These are phyloP conservation scores for Hermaeophaga mercurialis DNA, from an alignment of 2,888 invertebrate genomes.

Conservation along the genomic window DNA sequence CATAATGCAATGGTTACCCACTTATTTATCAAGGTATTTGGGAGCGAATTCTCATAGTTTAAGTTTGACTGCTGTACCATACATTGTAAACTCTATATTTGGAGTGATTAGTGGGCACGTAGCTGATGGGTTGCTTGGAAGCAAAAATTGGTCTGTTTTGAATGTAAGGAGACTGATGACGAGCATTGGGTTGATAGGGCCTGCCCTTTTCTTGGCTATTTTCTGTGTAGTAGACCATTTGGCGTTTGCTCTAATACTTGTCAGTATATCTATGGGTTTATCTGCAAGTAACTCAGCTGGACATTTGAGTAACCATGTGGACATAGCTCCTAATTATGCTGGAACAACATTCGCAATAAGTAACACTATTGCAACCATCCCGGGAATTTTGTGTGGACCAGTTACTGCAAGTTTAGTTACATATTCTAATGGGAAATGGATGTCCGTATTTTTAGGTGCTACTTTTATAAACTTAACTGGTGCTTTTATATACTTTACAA, in stretches of 20 bases:
- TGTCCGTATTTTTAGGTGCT: slow-evolving; percentile 74
- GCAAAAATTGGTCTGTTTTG: slow-evolving; percentile 66
- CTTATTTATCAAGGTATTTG: slow-evolving; percentile 67
- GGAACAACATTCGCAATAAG: slow-evolving; percentile 78
- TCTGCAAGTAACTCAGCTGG: slow-evolving; percentile 78
- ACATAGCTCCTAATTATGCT: slow-evolving; percentile 77
- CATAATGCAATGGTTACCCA: slow-evolving; percentile 81
- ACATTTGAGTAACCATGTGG: slow-evolving; percentile 77
- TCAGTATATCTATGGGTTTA: slow-evolving; percentile 75
- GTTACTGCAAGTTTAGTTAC: slow-evolving; percentile 75
- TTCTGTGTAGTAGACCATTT: slow-evolving; percentile 74
- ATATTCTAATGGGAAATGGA: slow-evolving; percentile 72
- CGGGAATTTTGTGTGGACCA: slow-evolving; percentile 77
- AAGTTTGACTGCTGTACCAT: slow-evolving; percentile 75
- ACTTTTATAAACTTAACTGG: slow-evolving; percentile 74
- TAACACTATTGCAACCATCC: slow-evolving; percentile 76
- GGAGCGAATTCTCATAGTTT: slow-evolving; percentile 71
- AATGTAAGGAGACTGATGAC: slow-evolving; percentile 76
- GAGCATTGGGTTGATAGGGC: slow-evolving; percentile 71
- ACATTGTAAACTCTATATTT: slow-evolving; percentile 72
- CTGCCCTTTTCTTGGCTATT: slow-evolving; percentile 71
- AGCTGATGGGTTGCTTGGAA: slow-evolving; percentile 65
- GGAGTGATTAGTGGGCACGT: slow-evolving; percentile 74
- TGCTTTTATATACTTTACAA: slow-evolving; percentile 73
- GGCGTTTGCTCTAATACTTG: slow-evolving; percentile 70